Percentiles rank a stretch among this genome's conserved stretches.
Evolutionary conservation across 2,113 vertebrate genomes (phyloP).

Genomic region (Lichenostomus cassidix): DNA sequence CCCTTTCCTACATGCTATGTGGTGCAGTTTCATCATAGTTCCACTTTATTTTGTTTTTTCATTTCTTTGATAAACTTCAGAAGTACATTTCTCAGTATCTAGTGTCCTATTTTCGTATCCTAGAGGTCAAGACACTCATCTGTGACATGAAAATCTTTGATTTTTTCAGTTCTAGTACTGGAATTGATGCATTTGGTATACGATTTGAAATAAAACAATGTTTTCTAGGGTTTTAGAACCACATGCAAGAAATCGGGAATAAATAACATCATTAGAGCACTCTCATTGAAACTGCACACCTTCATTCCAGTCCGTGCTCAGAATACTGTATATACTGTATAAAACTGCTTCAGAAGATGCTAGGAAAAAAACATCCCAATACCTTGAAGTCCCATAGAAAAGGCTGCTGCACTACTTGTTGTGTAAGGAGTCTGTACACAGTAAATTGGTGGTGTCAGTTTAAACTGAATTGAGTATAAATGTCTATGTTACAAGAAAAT

Average conservation of each 20-base stretch:
- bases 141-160: background rate
- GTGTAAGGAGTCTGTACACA: background rate
- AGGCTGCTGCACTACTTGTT: background rate
- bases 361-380: background rate
- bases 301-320: background rate
- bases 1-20: background rate
- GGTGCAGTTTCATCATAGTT: background rate
- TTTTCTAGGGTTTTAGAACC: background rate
- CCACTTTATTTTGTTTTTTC: background rate
- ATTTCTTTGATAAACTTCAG: background rate
- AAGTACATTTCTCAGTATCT: background rate
- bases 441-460: background rate
- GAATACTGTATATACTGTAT: background rate
- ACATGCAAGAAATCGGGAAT: background rate
- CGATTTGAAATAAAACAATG: background rate
- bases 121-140: background rate
- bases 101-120: background rate
- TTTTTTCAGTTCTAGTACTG: background rate
- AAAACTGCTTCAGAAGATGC: background rate
- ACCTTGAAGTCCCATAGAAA: rapidly evolving
- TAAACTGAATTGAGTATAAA: background rate
- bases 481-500: background rate
- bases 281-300: background rate
- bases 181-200: background rate
- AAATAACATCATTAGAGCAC: background rate